Evolutionary conservation across 2,888 invertebrate species (phyloP).

Genomic region (Phrixothrix hirtus): DNA sequence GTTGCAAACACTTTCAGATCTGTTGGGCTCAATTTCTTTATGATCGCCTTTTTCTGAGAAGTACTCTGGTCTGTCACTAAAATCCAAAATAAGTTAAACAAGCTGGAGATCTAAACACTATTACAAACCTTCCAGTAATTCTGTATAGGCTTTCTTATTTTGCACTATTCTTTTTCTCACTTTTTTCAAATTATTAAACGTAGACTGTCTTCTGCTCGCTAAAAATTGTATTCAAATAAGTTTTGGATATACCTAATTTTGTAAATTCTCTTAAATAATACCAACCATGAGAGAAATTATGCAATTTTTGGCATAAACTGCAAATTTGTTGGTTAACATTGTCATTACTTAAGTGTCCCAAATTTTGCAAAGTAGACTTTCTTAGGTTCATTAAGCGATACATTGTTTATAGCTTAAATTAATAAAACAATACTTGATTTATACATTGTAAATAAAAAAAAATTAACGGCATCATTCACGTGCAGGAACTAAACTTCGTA

Average conservation of each 20-base stretch:
- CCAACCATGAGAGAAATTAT: slow-evolving; percentile 40
- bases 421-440: too few relatives aligned
- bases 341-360: not conserved
- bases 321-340: slow-evolving; percentile 41
- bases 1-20: slow-evolving; percentile 68
- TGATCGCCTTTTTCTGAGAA: slow-evolving; percentile 68
- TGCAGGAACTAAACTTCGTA: too few relatives aligned
- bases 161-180: slow-evolving; percentile 39
- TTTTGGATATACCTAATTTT: too few relatives aligned
- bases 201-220: slow-evolving; percentile 40
- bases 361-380: slow-evolving; percentile 34
- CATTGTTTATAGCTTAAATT: slow-evolving; percentile 38
- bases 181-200: slow-evolving; percentile 41
- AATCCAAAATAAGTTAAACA: slow-evolving; percentile 32
- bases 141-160: slow-evolving; percentile 37
- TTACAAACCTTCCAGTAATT: slow-evolving; percentile 41
- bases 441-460: too few relatives aligned
- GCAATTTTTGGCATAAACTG: slow-evolving; percentile 47
- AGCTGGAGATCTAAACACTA: not conserved
- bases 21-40: slow-evolving; percentile 68
- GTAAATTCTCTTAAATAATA: slow-evolving; percentile 4
- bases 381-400: slow-evolving; percentile 46
- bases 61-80: slow-evolving; percentile 67
- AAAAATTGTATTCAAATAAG: not conserved
- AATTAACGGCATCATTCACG: too few relatives aligned